These are phyloP conservation scores for Istiophorus platypterus DNA, from an alignment of 2,113 vertebrate species.

Conservation along the genomic window DNA sequence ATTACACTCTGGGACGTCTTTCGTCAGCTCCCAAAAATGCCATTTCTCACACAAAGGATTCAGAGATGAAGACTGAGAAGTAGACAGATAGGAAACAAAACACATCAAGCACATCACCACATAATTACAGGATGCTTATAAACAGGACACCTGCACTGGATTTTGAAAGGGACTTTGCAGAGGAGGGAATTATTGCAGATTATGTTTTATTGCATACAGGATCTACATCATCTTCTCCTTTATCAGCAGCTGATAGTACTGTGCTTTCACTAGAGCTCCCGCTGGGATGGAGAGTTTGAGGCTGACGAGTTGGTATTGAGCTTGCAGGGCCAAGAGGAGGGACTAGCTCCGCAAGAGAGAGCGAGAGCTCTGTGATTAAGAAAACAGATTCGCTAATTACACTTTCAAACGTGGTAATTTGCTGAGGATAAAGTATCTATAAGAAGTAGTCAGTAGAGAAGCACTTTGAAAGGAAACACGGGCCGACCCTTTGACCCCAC, in stretches of 20 bases:
- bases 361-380: conserved; percentile 91
- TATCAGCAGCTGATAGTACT: conserved; percentile 72
- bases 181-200: conserved; percentile 60
- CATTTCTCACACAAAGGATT: conserved; percentile 73
- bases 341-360: conserved; percentile 85
- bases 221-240: conserved; percentile 74
- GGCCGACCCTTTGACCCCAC: conserved; percentile 89
- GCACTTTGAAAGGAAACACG: conserved; percentile 92
- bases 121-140: conserved; percentile 57
- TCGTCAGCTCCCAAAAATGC: conserved; percentile 80
- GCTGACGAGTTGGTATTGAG: conserved; percentile 78
- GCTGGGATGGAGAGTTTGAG: conserved; percentile 42
- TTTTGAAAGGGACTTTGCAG: conserved; percentile 64
- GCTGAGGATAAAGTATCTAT: conserved; percentile 96
- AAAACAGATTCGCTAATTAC: conserved; percentile 97
- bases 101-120: conserved; percentile 58
- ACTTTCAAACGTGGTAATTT: conserved; percentile 95
- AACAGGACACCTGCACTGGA: conserved; percentile 66
- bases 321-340: conserved; percentile 64
- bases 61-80: conserved; percentile 37
- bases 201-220: conserved; percentile 64
- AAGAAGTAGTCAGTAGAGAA: conserved; percentile 90
- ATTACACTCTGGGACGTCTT: conserved; percentile 79
- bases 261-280: conserved; percentile 71
- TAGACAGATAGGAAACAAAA: conserved; percentile 50